Percentiles rank a stretch among this genome's conserved stretches.
Evolutionary conservation across 2,113 vertebrate species (phyloP).

Genomic region (Rhadina sibilatrix): DNA sequence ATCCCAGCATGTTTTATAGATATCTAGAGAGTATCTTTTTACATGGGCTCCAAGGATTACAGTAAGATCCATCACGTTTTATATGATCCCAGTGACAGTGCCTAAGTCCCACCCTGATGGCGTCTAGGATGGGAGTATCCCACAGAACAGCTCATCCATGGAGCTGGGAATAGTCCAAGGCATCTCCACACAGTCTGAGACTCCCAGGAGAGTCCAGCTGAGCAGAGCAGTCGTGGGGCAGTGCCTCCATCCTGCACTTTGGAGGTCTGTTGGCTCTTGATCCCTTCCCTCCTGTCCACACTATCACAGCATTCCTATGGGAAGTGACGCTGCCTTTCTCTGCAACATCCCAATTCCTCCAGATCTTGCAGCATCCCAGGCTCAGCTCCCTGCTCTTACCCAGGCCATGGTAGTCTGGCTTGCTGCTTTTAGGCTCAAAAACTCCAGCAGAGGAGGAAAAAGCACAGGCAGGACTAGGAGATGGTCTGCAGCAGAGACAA

Average conservation of each 20-base stretch:
- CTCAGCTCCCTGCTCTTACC: background rate
- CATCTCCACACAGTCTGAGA: rapidly evolving
- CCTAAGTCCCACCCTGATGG: background rate
- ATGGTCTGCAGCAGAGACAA: rapidly evolving
- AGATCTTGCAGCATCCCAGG: background rate
- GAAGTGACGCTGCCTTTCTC: background rate
- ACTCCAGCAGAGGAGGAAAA: background rate
- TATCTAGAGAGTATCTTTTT: constrained; percentile 41
- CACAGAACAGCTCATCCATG: background rate
- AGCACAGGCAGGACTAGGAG: background rate
- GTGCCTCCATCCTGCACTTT: background rate
- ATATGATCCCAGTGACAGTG: constrained; percentile 30
- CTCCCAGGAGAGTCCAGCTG: background rate
- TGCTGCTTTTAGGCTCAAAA: background rate
- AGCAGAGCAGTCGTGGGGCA: background rate
- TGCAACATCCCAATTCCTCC: background rate
- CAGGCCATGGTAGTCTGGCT: background rate
- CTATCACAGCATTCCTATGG: rapidly evolving
- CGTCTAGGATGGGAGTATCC: background rate
- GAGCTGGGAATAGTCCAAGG: background rate
- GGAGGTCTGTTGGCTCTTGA: rapidly evolving
- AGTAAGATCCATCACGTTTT: constrained; percentile 45
- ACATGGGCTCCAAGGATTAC: constrained; percentile 23
- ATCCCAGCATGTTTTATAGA: constrained; percentile 54
- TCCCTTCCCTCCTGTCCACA: background rate